Base-by-base conservation (phyloP, 2,888 invertebrate genomes). In the Ceramica pisi region DNA sequence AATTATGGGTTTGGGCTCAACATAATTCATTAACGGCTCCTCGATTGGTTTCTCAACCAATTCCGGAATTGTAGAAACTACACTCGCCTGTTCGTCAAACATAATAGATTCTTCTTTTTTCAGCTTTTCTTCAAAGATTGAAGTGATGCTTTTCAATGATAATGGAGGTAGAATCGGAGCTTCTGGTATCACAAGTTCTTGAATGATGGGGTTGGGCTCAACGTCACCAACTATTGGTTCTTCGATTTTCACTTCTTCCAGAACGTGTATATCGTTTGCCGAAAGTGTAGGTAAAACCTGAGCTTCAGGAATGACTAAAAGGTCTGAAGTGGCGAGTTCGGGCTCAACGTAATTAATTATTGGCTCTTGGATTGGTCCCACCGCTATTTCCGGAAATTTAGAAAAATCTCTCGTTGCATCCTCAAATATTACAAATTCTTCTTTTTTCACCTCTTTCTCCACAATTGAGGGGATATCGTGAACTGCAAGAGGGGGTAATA, bases 141-240 rank as follows among this genome's bases (percentile, higher is more conserved):
- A 23, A 23, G 50, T 38, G 0, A 59, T n/a, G 1, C 14, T 14
- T 4, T 14, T 9, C 8, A 62, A 5, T 62, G 50, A 7, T 23
- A 50, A 16, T n/a, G 62, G 62, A 10, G 66, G 56, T 35, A 81
- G 44, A 3, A 48, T 7, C 0, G 74, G 69, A 1, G 57, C 67
- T 41, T 67, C 48, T 23, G 71, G 70, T 12, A 80, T 65, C 0
- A 16, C 1, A 14, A 51, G 1, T 51, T 55, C 23, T 50, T 26
- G 0, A 46, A 23, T 46, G 0, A 16, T 14, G 21, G 35, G 26
- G 55, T 74, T 69, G 0, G 12, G 5, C 2, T 60, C 46, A 23
- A 7, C 7, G 16, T 26, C 8, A 19, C n/a, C 16, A n/a, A 46
- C 1, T 0, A 23, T 8, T 0, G 26, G 57, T 16, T 31, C 23